Evolutionary conservation across 2,113 vertebrate species (phyloP).

Genomic region (Pedionomus torquatus): DNA sequence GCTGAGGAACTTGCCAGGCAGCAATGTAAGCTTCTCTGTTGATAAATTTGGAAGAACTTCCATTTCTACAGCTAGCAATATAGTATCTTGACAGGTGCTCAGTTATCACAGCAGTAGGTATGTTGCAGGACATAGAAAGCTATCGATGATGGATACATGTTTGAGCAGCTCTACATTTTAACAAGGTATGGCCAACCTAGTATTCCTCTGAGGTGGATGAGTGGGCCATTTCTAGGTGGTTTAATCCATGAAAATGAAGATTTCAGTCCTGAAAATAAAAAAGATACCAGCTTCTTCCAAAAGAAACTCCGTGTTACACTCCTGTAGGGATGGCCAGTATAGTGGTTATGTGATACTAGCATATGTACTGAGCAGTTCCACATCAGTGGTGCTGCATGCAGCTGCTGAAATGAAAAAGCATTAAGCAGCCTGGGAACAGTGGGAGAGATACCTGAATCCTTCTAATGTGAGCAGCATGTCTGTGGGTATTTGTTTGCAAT

Average conservation of each 20-base stretch:
- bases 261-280: background rate
- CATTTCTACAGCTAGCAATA: conserved; percentile 33
- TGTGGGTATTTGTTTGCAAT: background rate
- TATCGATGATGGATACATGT: background rate
- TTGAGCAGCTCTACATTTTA: background rate
- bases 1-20: conserved; percentile 27
- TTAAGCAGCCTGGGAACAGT: background rate
- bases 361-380: background rate
- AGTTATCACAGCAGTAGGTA: conserved; percentile 39
- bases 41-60: conserved; percentile 31
- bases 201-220: background rate
- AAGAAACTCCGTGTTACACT: background rate
- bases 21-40: background rate
- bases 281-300: background rate
- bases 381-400: background rate
- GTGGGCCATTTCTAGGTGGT: background rate
- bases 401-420: conserved; percentile 24
- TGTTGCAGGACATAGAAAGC: background rate
- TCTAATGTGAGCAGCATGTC: background rate
- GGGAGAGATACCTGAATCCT: background rate
- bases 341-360: background rate
- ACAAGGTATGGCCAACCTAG: background rate
- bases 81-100: conserved; percentile 43
- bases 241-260: conserved; percentile 1
- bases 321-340: background rate